Base-by-base conservation (phyloP, 2,113 vertebrate genomes). In the Brachyistius frenatus region DNA sequence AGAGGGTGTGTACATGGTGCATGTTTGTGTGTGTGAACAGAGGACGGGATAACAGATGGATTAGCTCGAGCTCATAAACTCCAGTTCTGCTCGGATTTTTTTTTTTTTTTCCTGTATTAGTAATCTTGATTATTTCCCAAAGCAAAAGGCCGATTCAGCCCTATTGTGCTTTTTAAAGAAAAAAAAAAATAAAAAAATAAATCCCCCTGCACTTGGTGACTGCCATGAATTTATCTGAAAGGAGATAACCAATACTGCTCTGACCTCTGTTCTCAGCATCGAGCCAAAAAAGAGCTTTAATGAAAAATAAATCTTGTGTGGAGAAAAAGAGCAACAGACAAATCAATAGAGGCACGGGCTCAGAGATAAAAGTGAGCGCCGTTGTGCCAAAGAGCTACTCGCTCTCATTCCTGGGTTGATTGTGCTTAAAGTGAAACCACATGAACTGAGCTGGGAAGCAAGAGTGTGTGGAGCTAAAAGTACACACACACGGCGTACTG, bases 381-480 rank as follows among this genome's bases (percentile, higher is more conserved):
- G 81, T 23, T 66, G 74, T 67, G 66, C 88, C 91, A 91, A 66
- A 79, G 86, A 89, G 81, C 78, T 87, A 41, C 89, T 86, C 66
- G 49, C 82, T 69, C 78, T 90, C 91, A 94, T 93, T 91, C 93
- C 92, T 87, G 81, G 79, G 70, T 36, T 92, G 92, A 94, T 94
- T 94, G 91, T 76, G 14, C 86, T 91, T 89, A 88, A 94, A 94
- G 78, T 90, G 81, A 91, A 93, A 92, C 86, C 94, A 95, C 90
- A 93, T 94, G 94, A 82, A 65, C 86, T 4, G 73, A 46, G 64
- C 76, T 41, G 52, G 66, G 66, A 44, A 65, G 74, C 8, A 33
- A 67, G 66, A 36, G 72, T 39, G 75, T 23, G 53, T 60, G 73
- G 16, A 73, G 81, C 33, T 61, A 60, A 81, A 73, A 52, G 44